phyloP scores from a whole-genome alignment of 2,888 invertebrate genomes.

The Acleris literana region DNA sequence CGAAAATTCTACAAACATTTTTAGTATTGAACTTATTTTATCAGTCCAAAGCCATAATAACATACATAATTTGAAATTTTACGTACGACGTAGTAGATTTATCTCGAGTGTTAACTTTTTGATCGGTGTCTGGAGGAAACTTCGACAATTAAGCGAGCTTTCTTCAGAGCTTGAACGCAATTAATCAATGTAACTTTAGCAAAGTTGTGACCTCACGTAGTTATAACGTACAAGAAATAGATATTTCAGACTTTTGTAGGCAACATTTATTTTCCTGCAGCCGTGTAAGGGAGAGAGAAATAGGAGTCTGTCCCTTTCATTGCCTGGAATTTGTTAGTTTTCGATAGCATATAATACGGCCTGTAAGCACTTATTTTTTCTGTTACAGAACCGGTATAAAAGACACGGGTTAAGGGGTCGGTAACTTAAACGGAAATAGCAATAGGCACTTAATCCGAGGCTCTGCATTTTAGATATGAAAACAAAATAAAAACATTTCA shows the following conservation, averaged over 20 bases:
- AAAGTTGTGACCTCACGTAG: conserved; percentile 29
- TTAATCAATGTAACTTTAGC: conserved; percentile 37
- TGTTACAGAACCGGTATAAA: not conserved
- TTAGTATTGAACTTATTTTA: no score
- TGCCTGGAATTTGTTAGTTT: no score
- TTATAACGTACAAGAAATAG: not conserved
- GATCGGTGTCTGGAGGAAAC: conserved; percentile 22
- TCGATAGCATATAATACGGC: no score
- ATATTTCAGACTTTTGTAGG: conserved; percentile 18
- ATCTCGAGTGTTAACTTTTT: conserved; percentile 15
- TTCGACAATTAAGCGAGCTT: conserved; percentile 29
- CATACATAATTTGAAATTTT: not conserved
- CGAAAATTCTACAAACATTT: no score
- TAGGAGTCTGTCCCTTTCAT: no score
- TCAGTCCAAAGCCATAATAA: no score
- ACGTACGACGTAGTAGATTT: not conserved
- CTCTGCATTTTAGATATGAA: no score
- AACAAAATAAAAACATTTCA: no score
- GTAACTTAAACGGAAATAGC: no score
- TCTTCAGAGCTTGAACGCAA: conserved; percentile 29
- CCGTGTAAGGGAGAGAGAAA: no score
- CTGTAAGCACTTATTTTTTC: no score
- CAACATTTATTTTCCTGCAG: conserved; percentile 6
- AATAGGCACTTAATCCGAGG: no score
- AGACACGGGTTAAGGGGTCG: not conserved